A percentile compares a stretch with the other conserved stretches of the same genome.
Conservation (phyloP, 2,797 vertebrate genomes). For the Gallinago solitaria region DNA sequence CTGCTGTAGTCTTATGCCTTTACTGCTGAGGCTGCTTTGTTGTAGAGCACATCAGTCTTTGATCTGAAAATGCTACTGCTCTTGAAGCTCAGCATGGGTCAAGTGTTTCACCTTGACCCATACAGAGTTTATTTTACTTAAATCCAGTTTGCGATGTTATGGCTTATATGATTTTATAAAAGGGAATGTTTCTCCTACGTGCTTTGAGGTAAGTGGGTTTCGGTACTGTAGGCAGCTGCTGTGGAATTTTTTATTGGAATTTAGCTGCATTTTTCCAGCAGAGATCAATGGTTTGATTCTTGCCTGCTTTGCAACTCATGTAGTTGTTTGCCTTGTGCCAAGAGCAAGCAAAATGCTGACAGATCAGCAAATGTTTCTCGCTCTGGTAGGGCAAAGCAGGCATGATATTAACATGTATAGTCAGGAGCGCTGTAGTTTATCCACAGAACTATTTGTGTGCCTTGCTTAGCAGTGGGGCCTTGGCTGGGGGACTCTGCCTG, state of each 20-base stretch:
- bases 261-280: not conserved
- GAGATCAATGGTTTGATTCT: slow-evolving; percentile 18
- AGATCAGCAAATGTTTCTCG: not conserved
- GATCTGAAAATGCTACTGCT: too few relatives aligned
- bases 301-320: not conserved
- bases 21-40: too few relatives aligned
- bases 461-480: not conserved
- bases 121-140: too few relatives aligned
- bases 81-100: too few relatives aligned
- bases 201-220: too few relatives aligned
- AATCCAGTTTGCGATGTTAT: too few relatives aligned
- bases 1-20: too few relatives aligned
- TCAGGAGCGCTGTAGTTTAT: not conserved
- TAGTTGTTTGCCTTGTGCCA: slow-evolving; percentile 1
- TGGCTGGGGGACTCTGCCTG: not conserved
- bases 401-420: slow-evolving; percentile 5
- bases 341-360: slow-evolving; percentile 22
- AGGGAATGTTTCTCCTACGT: too few relatives aligned
- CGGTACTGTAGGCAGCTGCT: not conserved
- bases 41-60: too few relatives aligned
- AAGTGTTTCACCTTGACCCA: too few relatives aligned
- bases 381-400: not conserved
- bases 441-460: not conserved
- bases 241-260: slow-evolving; percentile 30
- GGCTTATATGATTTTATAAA: too few relatives aligned